These are phyloP conservation scores for Tangara arthus DNA, from an alignment of 2,797 vertebrate genomes.

Conservation along the genomic window DNA sequence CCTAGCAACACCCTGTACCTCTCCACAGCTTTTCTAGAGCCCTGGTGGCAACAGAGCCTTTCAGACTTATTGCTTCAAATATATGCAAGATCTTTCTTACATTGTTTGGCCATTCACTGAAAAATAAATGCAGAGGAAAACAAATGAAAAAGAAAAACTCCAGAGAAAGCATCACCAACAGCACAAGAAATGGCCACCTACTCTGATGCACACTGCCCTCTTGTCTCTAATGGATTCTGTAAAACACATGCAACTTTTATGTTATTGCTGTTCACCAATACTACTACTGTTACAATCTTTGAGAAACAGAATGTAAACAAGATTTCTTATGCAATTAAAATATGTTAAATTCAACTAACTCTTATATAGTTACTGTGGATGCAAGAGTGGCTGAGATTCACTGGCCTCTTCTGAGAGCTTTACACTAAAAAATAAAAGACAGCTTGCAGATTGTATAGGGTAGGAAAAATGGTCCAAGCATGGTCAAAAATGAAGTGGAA, in stretches of 20 bases:
- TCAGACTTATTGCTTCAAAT: constrained; percentile 30
- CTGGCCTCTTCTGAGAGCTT: neutral
- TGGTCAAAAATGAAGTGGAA: neutral
- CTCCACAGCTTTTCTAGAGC: constrained; percentile 29
- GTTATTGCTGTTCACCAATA: neutral
- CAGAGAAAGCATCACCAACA: neutral
- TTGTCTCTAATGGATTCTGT: neutral
- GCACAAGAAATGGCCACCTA: neutral
- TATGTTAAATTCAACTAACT: neutral
- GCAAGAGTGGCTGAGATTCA: neutral
- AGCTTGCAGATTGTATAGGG: neutral
- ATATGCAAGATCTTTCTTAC: constrained; percentile 22
- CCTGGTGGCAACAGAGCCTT: constrained; percentile 32
- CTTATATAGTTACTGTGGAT: neutral
- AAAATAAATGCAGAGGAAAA: constrained; percentile 34
- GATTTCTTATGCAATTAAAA: neutral
- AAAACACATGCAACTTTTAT: neutral
- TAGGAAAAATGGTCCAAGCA: neutral
- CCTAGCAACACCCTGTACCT: constrained; percentile 35
- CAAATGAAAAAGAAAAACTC: constrained; percentile 8
- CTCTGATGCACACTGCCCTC: fast-evolving
- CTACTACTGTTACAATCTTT: neutral
- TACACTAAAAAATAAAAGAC: neutral
- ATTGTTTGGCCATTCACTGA: neutral
- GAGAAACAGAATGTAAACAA: neutral